phyloP scores from a whole-genome alignment of 2,888 invertebrate species.

The Argynnis bischoffii region DNA sequence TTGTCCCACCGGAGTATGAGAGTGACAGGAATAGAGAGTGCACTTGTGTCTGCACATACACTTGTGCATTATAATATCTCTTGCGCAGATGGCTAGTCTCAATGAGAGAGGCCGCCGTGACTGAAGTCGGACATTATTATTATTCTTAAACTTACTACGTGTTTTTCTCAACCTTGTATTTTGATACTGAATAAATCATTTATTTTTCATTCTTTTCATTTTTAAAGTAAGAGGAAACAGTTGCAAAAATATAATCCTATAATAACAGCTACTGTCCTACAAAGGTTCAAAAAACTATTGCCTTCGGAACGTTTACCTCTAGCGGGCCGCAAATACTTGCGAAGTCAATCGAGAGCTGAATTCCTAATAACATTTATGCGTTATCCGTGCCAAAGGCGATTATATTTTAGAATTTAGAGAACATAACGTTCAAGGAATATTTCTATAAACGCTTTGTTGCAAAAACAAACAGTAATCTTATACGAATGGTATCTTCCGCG shows the following conservation, averaged over 20 bases:
- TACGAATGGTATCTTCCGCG: slow-evolving; percentile 23
- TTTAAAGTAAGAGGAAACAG: too few species aligned
- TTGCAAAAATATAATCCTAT: neutral
- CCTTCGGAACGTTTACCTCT: slow-evolving; percentile 42
- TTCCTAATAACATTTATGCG: slow-evolving; percentile 44
- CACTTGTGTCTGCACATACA: too few species aligned
- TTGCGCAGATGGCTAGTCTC: too few species aligned
- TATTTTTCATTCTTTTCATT: too few species aligned
- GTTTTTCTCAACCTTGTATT: too few species aligned
- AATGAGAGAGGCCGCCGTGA: too few species aligned
- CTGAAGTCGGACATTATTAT: too few species aligned
- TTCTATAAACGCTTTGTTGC: slow-evolving; percentile 27
- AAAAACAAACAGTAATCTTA: slow-evolving; percentile 26
- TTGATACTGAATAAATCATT: too few species aligned
- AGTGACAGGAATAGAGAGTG: too few species aligned
- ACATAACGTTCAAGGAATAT: slow-evolving; percentile 33
- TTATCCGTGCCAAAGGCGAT: slow-evolving; percentile 44
- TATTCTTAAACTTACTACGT: too few species aligned
- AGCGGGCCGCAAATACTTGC: slow-evolving; percentile 39
- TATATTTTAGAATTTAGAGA: slow-evolving; percentile 41
- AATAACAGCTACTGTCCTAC: slow-evolving; percentile 8
- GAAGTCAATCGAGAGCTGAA: slow-evolving; percentile 44
- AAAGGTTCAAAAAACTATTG: slow-evolving; percentile 38
- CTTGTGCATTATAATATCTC: too few species aligned
- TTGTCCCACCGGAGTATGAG: too few species aligned